Evolutionary conservation across 1,140 invertebrate species (phyloP).

Genomic region (Samia ricini): DNA sequence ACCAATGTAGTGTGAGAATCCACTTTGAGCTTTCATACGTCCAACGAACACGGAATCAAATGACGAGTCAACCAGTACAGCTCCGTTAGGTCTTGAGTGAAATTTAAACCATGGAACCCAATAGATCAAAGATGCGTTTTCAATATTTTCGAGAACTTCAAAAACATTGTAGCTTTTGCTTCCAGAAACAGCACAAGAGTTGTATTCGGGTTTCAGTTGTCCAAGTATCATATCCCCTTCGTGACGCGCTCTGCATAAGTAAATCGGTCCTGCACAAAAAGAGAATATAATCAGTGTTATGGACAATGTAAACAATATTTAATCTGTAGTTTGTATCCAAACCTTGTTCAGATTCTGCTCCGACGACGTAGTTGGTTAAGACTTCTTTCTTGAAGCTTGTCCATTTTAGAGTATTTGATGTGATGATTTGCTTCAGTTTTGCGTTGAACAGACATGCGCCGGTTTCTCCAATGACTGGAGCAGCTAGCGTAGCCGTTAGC

Average conservation of each 20-base stretch:
- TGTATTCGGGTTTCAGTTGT: slow-evolving; percentile 78
- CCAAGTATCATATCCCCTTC: slow-evolving; percentile 86
- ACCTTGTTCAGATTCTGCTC: slow-evolving; percentile 60
- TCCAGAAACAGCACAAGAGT: slow-evolving; percentile 81
- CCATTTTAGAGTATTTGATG: slow-evolving; percentile 69
- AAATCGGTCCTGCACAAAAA: slow-evolving; percentile 78
- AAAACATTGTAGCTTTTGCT: slow-evolving; percentile 81
- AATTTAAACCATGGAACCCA: slow-evolving; percentile 87
- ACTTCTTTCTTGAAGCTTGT: slow-evolving; percentile 57
- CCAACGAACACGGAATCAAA: slow-evolving; percentile 63
- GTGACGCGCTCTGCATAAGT: slow-evolving; percentile 84
- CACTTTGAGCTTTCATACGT: slow-evolving; percentile 69
- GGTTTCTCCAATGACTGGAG: slow-evolving; percentile 39
- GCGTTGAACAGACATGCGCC: slow-evolving; percentile 57
- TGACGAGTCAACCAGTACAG: slow-evolving; percentile 79
- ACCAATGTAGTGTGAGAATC: slow-evolving; percentile 82
- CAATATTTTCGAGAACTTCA: slow-evolving; percentile 87
- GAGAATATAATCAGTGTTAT: slow-evolving; percentile 11
- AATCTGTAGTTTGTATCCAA: slow-evolving; percentile 9
- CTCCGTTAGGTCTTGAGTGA: slow-evolving; percentile 79
- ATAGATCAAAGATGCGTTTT: slow-evolving; percentile 84
- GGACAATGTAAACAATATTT: not conserved
- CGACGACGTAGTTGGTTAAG: slow-evolving; percentile 58
- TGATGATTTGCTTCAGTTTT: slow-evolving; percentile 57
- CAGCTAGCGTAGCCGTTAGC: slow-evolving; percentile 49